Percentiles rank a stretch among this genome's conserved stretches.
These are phyloP conservation scores for Heloderma charlesbogerti DNA, from an alignment of 2,113 vertebrate species.

Conservation along the genomic window DNA sequence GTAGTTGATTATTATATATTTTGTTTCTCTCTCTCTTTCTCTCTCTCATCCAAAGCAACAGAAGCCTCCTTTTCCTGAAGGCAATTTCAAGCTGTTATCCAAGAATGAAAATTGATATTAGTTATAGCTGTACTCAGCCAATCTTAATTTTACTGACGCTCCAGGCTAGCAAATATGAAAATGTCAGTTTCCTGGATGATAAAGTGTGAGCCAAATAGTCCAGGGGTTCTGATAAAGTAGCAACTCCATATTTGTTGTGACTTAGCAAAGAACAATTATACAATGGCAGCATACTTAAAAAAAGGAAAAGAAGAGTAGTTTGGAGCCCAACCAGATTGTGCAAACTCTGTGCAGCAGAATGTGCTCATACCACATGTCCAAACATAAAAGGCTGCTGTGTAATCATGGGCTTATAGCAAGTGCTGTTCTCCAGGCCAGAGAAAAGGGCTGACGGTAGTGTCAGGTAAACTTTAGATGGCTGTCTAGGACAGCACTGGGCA, in stretches of 20 bases:
- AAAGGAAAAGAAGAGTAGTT: background rate
- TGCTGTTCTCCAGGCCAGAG: background rate
- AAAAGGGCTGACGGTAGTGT: background rate
- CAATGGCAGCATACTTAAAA: slow-evolving; percentile 29
- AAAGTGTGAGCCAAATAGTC: slow-evolving; percentile 59
- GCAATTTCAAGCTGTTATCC: slow-evolving; percentile 76
- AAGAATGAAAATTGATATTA: slow-evolving; percentile 82
- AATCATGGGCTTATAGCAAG: slow-evolving; percentile 33
- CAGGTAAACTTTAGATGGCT: too few species aligned
- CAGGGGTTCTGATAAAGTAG: slow-evolving; percentile 66
- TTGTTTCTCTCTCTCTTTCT: slow-evolving; percentile 45
- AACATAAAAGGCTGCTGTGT: slow-evolving; percentile 54
- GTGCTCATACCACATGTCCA: background rate
- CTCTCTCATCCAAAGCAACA: slow-evolving; percentile 70
- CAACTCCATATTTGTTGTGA: slow-evolving; percentile 58
- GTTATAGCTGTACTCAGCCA: slow-evolving; percentile 73
- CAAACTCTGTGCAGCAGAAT: slow-evolving; percentile 41
- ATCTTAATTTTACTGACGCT: slow-evolving; percentile 77
- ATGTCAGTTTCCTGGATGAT: slow-evolving; percentile 65
- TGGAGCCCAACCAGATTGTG: slow-evolving; percentile 58
- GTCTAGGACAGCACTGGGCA: background rate
- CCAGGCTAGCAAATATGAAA: slow-evolving; percentile 78
- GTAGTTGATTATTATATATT: slow-evolving; percentile 63
- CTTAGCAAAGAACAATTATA: slow-evolving; percentile 61
- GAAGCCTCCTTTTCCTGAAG: slow-evolving; percentile 78